Base-by-base conservation (phyloP, 2,888 invertebrate species). In the Pollenia angustigena region DNA sequence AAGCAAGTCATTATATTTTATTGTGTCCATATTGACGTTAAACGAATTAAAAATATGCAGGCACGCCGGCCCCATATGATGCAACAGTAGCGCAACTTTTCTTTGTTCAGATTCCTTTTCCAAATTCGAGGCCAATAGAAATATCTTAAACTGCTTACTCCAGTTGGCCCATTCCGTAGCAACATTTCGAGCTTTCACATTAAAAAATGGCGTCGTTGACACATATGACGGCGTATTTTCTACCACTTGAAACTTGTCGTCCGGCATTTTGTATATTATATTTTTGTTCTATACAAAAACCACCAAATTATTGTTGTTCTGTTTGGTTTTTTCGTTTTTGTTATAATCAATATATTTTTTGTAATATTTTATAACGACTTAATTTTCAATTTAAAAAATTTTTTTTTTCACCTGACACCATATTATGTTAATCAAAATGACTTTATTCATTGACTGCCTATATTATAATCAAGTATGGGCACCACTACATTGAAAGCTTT, bases 41-140 rank as follows among this genome's bases (percentile, higher is more conserved):
- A 89, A 88, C 4, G 87, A 88, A 80, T 84, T 85, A 16, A 87
- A 88, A 50, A 87, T 83, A 14, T 80, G 46, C 8, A 85, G 50
- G 12, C 71, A 71, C 18, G 71, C 78, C 40, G 78, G 66, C 9
- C 72, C 68, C 14, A 85, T 60, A 64, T 85, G 81, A 14, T 78
- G 78, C 14, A 81, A 64, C 9, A 85, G 72, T 87, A 81, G 14
- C 40, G 52, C 52, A 52, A 52, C 52, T 46, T 66, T 66, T 66
- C 23, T 66, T 48, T 66, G 46, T 48, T 66, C 66, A 48, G 46
- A 16, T 12, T 66, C 66, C 18, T 66, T 66, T 66, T 46, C 18
- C 18, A 18, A 46, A 66, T 66, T 48, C 48, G 66, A 85, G 4
- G 89, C 88, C 12, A 86, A 74, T 7, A 87, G 10, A 80, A 85